phyloP scores from a whole-genome alignment of 2,113 vertebrate species.

The Xenopus tropicalis region DNA sequence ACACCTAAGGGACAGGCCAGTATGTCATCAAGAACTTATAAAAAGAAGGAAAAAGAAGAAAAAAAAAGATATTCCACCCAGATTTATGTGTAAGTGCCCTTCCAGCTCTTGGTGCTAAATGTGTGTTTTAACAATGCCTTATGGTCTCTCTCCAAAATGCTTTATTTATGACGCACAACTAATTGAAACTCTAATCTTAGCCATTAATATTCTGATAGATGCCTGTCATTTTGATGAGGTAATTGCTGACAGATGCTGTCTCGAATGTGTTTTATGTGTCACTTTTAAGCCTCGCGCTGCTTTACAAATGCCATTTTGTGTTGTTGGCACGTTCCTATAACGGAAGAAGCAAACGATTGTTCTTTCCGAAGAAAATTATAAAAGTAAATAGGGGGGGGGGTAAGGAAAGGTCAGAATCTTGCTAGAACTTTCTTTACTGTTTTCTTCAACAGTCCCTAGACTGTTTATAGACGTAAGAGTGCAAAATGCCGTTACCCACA shows the following conservation, averaged over 20 bases:
- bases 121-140: constrained; percentile 57
- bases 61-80: no score
- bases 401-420: background rate
- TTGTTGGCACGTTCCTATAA: constrained; percentile 49
- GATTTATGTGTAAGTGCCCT: no score
- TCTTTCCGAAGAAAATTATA: background rate
- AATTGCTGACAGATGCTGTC: constrained; percentile 71
- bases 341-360: background rate
- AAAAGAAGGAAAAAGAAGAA: no score
- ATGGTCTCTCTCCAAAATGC: constrained; percentile 67
- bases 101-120: constrained; percentile 28
- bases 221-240: constrained; percentile 75
- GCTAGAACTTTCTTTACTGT: background rate
- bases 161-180: constrained; percentile 73
- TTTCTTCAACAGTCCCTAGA: background rate
- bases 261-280: constrained; percentile 66
- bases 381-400: background rate
- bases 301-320: constrained; percentile 64
- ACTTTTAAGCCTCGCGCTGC: constrained; percentile 58
- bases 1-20: no score
- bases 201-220: constrained; percentile 78
- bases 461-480: no score
- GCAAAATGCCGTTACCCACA: no score
- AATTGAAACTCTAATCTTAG: constrained; percentile 78
- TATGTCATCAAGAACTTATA: no score